A percentile compares a stretch with the other conserved stretches of the same genome.
phyloP scores from a whole-genome alignment of 2,113 vertebrate species.

The Himantopus leucocephalus region DNA sequence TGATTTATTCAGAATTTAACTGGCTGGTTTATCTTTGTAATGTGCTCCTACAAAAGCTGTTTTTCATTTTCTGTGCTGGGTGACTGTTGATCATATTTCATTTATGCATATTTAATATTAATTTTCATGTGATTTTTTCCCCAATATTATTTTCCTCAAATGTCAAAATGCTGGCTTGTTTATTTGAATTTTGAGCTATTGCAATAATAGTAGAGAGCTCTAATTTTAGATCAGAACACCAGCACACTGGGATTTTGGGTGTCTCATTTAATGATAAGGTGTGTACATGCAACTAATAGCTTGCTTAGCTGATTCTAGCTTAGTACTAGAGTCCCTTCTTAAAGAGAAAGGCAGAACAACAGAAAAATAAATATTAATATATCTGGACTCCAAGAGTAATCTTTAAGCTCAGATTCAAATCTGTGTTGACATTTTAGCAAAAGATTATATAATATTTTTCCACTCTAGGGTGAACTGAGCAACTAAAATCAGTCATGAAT shows the following conservation, averaged over 20 bases:
- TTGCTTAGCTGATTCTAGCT: not conserved
- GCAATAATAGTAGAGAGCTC: conserved; percentile 33
- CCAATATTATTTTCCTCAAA: conserved; percentile 53
- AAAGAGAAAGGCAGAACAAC: not conserved
- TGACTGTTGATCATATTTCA: conserved; percentile 65
- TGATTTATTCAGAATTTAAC: conserved; percentile 66
- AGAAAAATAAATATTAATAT: not conserved
- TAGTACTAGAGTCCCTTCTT: not conserved
- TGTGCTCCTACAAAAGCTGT: conserved; percentile 46
- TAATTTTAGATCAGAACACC: conserved; percentile 54
- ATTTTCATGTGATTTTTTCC: conserved; percentile 34
- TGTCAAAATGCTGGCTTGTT: conserved; percentile 62
- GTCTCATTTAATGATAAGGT: not conserved
- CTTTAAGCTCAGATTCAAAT: not conserved
- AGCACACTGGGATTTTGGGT: not conserved
- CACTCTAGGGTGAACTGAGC: not conserved
- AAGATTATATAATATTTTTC: not conserved
- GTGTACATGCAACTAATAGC: not conserved
- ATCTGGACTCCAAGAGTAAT: not conserved
- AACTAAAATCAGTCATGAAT: not conserved
- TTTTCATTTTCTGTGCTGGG: conserved; percentile 51
- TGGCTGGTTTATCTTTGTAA: conserved; percentile 32
- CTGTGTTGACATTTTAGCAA: not conserved
- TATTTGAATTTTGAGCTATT: conserved; percentile 59
- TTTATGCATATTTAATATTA: conserved; percentile 66